Conservation (phyloP, 2,888 invertebrate genomes). For the Drosophila siamana region DNA sequence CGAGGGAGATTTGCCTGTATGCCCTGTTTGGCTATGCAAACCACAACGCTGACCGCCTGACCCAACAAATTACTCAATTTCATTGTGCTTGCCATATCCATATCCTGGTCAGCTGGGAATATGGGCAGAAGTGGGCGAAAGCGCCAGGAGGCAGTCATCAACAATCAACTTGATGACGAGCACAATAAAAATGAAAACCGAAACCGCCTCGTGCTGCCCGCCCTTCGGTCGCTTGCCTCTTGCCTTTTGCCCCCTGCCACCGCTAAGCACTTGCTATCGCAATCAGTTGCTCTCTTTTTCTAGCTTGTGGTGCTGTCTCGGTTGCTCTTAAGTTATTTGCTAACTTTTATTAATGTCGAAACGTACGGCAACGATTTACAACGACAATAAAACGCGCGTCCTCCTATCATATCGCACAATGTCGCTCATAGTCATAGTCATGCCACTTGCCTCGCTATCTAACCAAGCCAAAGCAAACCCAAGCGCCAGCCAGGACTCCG, state of each 20-base stretch:
- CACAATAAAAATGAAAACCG: slow-evolving; percentile 80
- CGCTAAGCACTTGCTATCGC: slow-evolving; percentile 52
- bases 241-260: background rate
- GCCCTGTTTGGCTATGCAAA: slow-evolving; percentile 80
- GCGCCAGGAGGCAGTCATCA: slow-evolving; percentile 76
- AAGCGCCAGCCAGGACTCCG: slow-evolving; percentile 21
- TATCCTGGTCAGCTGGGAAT: slow-evolving; percentile 40
- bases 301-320: slow-evolving; percentile 21
- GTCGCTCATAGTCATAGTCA: slow-evolving; percentile 79
- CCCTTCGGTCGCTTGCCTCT: background rate
- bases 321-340: slow-evolving; percentile 72
- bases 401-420: slow-evolving; percentile 81
- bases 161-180: slow-evolving; percentile 80
- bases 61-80: slow-evolving; percentile 80
- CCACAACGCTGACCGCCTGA: slow-evolving; percentile 78
- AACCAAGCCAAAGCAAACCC: slow-evolving; percentile 55
- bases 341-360: slow-evolving; percentile 81
- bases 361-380: slow-evolving; percentile 81
- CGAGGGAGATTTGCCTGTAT: too few relatives aligned
- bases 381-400: slow-evolving; percentile 80
- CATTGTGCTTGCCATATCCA: slow-evolving; percentile 73
- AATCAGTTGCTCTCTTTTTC: slow-evolving; percentile 36
- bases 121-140: slow-evolving; percentile 15
- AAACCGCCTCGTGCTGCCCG: slow-evolving; percentile 57
- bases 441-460: slow-evolving; percentile 71